Conservation (phyloP, 2,113 vertebrate species). For the Pongo abelii region DNA sequence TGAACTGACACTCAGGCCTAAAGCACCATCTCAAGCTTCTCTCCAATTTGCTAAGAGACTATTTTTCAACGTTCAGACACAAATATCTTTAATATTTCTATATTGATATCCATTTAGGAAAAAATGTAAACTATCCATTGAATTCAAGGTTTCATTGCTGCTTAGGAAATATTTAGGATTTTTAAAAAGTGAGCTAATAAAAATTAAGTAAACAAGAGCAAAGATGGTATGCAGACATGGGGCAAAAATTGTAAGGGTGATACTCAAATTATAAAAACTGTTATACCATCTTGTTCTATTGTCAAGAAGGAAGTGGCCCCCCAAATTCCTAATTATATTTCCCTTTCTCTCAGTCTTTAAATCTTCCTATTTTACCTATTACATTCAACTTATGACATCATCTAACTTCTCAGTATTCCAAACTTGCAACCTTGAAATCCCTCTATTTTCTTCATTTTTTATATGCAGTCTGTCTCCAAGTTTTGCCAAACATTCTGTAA, state of each 20-base stretch:
- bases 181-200: not conserved
- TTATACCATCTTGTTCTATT: not conserved
- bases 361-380: not conserved
- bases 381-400: not conserved
- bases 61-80: not conserved
- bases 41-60: not conserved
- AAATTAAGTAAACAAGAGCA: not conserved
- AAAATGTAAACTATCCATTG: not conserved
- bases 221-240: not conserved
- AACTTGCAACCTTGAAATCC: not conserved
- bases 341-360: not conserved
- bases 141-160: not conserved
- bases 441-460: not conserved
- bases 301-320: not conserved
- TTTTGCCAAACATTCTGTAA: not conserved
- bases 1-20: not conserved
- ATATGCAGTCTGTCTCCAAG: not conserved
- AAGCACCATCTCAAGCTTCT: not conserved
- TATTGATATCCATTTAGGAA: not conserved
- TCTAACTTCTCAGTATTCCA: not conserved
- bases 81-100: constrained; percentile 12
- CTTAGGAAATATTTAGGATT: constrained; percentile 10
- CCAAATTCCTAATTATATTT: not conserved
- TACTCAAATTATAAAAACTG: not conserved
- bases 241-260: not conserved